phyloP scores from a whole-genome alignment of 2,888 invertebrate genomes.

The Lasius fuliginosus region DNA sequence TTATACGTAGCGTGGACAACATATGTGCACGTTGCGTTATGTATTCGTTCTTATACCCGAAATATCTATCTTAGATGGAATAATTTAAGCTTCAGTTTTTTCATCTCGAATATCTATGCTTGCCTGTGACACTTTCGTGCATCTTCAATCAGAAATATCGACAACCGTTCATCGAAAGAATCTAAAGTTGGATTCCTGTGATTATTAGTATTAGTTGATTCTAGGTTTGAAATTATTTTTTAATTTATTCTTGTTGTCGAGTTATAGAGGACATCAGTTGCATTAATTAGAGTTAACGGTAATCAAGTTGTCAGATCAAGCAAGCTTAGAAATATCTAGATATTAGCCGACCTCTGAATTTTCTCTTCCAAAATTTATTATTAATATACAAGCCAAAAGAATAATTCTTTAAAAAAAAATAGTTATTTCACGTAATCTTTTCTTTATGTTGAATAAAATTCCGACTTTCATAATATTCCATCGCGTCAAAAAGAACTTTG shows the following conservation, averaged over 20 bases:
- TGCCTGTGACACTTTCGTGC: neutral
- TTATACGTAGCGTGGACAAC: constrained; percentile 48
- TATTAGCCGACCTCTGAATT: neutral
- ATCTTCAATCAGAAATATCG: no score
- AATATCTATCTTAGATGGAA: constrained; percentile 56
- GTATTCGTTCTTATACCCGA: constrained; percentile 56
- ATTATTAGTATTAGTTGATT: neutral
- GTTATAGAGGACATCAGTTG: neutral
- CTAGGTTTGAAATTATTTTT: neutral
- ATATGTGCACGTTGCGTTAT: constrained; percentile 34
- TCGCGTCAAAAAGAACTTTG: no score
- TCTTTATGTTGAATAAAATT: no score
- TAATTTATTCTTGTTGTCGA: neutral
- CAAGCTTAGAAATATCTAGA: neutral
- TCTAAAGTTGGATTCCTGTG: no score
- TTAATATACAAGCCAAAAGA: neutral
- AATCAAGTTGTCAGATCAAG: neutral
- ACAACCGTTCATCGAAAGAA: neutral
- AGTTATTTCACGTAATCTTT: no score
- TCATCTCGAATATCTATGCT: constrained; percentile 1
- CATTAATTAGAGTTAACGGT: neutral
- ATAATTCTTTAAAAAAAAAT: no score
- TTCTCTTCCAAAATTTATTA: no score
- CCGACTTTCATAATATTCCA: no score
- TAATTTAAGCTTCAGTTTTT: constrained; percentile 33